Evolutionary conservation across 1,140 invertebrate species (phyloP).

Genomic region (Antheraea pernyi): DNA sequence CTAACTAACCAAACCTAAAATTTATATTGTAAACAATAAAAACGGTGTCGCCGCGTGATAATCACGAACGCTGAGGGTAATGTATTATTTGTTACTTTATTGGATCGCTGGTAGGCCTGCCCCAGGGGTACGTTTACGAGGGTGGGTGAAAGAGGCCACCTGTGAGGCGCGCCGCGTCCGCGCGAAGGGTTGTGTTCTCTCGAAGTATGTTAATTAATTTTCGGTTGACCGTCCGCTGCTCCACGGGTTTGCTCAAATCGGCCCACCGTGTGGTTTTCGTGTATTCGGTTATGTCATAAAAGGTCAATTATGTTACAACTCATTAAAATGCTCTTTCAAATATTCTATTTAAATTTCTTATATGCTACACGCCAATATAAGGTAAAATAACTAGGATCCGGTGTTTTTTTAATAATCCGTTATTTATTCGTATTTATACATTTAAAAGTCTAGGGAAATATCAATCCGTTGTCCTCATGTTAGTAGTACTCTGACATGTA

Average conservation of each 20-base stretch:
- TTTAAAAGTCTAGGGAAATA: too few relatives aligned
- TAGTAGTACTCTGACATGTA: too few relatives aligned
- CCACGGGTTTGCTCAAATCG: slow-evolving; percentile 57
- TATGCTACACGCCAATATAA: neutral
- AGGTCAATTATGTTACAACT: slow-evolving; percentile 44
- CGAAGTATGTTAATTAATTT: slow-evolving; percentile 79
- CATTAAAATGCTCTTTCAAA: slow-evolving; percentile 13
- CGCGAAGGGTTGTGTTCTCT: slow-evolving; percentile 52
- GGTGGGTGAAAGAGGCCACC: slow-evolving; percentile 43
- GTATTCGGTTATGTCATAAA: slow-evolving; percentile 61
- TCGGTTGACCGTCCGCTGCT: slow-evolving; percentile 64
- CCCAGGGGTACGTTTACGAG: slow-evolving; percentile 27
- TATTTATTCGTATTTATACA: too few relatives aligned
- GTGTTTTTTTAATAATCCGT: neutral
- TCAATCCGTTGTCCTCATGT: too few relatives aligned
- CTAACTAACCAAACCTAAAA: too few relatives aligned
- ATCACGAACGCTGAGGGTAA: neutral
- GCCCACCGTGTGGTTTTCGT: slow-evolving; percentile 62
- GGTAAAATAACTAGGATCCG: neutral
- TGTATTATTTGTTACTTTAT: neutral
- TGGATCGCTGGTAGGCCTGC: slow-evolving; percentile 11
- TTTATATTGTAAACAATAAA: neutral
- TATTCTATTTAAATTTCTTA: slow-evolving; percentile 7
- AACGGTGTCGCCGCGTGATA: neutral
- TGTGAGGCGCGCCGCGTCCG: slow-evolving; percentile 36